Conservation (phyloP, 2,797 vertebrate species). For the Kryptopterus vitreolus region DNA sequence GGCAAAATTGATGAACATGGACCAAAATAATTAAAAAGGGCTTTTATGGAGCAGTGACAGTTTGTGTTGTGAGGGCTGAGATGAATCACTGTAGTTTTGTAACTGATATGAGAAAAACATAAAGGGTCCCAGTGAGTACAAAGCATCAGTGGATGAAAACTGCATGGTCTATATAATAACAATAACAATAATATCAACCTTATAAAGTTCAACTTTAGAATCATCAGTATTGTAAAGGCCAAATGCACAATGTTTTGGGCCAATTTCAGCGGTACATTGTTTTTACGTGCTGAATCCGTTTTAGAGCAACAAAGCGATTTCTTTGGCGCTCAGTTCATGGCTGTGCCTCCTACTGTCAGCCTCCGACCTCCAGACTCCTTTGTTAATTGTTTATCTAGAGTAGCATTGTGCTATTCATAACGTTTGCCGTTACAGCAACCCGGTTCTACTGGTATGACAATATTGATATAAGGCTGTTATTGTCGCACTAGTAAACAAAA, state of each 20-base stretch:
- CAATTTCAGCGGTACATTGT: background rate
- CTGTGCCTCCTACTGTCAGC: conserved; percentile 34
- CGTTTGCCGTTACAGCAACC: background rate
- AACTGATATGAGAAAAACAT: background rate
- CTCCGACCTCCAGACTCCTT: conserved; percentile 34
- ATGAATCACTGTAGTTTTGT: background rate
- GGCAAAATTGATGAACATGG: no score
- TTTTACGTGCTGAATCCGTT: background rate
- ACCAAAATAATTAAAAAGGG: background rate
- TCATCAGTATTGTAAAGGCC: background rate
- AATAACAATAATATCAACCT: background rate
- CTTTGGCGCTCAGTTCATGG: conserved; percentile 16
- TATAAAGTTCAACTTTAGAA: background rate
- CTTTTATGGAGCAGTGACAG: no score
- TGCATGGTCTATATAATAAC: conserved; percentile 11
- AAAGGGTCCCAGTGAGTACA: background rate
- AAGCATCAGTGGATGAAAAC: conserved; percentile 43
- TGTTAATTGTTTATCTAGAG: conserved; percentile 43
- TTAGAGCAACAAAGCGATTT: background rate
- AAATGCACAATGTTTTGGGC: background rate
- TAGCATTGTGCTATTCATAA: background rate
- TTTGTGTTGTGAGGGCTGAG: background rate
- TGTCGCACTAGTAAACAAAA: background rate
- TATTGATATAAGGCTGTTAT: background rate
- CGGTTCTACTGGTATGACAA: no score